Evolutionary conservation across 2,888 invertebrate species (phyloP).

Genomic region (Pycnomerus fuliginosus): DNA sequence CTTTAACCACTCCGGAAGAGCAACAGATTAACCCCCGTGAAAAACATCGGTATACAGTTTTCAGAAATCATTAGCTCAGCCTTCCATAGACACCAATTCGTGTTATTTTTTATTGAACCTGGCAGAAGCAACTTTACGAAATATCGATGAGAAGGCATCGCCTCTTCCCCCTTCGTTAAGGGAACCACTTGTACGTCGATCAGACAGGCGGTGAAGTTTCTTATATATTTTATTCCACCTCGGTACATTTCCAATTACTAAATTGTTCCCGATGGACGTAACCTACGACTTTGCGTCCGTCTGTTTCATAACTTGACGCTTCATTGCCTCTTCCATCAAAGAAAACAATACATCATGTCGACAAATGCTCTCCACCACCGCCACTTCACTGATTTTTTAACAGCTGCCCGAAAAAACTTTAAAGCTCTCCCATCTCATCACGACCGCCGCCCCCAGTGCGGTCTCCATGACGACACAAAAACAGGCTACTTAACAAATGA

Average conservation of each 20-base stretch:
- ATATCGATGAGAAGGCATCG: conserved; percentile 4
- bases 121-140: conserved; percentile 9
- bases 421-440: background rate
- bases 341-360: conserved; percentile 25
- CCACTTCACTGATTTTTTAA: conserved; percentile 4
- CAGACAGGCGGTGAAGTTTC: conserved; percentile 45
- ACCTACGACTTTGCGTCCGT: conserved; percentile 39
- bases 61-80: conserved; percentile 17
- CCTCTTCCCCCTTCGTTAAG: conserved; percentile 2
- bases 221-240: conserved; percentile 50
- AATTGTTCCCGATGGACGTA: conserved; percentile 42
- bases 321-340: conserved; percentile 23
- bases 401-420: conserved; percentile 1
- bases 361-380: conserved; percentile 18
- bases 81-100: too few relatives aligned
- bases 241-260: conserved; percentile 50
- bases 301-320: conserved; percentile 41
- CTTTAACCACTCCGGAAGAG: conserved; percentile 14
- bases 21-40: conserved; percentile 17
- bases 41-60: conserved; percentile 14
- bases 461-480: conserved; percentile 14
- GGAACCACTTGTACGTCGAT: conserved; percentile 28
- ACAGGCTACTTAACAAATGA: conserved; percentile 11
- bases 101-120: conserved; percentile 22
- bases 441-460: too few relatives aligned